These are phyloP conservation scores for Clarias magur DNA, from an alignment of 2,113 vertebrate species.

Conservation along the genomic window DNA sequence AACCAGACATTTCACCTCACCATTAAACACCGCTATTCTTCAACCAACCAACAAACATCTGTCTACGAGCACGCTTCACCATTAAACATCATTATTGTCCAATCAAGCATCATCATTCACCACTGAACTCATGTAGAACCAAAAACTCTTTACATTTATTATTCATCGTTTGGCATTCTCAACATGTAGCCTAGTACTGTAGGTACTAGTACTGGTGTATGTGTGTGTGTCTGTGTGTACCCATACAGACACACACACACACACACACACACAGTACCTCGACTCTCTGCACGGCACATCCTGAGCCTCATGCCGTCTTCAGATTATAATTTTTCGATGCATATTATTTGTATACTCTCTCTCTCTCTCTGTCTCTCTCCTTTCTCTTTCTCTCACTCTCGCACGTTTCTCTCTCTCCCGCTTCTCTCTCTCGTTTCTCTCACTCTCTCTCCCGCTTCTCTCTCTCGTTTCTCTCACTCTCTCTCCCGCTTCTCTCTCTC, in stretches of 20 bases:
- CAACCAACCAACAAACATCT: background rate
- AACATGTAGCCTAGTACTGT: background rate
- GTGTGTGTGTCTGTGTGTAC: background rate
- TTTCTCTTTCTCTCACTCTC: constrained; percentile 1
- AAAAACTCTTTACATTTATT: background rate
- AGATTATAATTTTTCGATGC: constrained; percentile 4
- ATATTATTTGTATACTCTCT: background rate
- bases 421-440: background rate
- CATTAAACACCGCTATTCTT: background rate
- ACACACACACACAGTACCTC: no score
- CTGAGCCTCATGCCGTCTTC: background rate
- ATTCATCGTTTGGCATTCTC: background rate
- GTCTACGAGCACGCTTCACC: no score
- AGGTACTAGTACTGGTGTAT: background rate
- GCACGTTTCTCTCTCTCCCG: background rate
- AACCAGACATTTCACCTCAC: background rate
- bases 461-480: background rate
- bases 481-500: no score
- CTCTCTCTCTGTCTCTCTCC: background rate
- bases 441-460: background rate
- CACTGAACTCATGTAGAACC: no score
- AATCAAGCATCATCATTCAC: background rate
- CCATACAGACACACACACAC: no score
- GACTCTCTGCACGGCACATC: background rate
- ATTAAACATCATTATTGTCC: background rate